Evolutionary conservation across 2,888 invertebrate species (phyloP).

Genomic region (Macrosiphum euphorbiae): DNA sequence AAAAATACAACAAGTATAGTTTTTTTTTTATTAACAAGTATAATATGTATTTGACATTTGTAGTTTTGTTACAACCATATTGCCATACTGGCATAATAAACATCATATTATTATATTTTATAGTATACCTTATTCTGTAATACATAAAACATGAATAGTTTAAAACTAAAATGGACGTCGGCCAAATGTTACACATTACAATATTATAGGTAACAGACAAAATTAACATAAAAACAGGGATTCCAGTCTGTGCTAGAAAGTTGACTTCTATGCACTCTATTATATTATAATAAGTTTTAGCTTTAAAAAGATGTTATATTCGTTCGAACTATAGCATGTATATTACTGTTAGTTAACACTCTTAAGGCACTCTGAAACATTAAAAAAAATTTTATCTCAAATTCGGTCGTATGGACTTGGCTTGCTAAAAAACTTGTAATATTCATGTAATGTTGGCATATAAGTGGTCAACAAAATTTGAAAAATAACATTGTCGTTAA

Average conservation of each 20-base stretch:
- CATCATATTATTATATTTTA: constrained; percentile 16
- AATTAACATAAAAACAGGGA: constrained; percentile 49
- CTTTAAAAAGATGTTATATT: constrained; percentile 34
- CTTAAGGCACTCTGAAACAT: constrained; percentile 60
- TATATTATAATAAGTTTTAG: constrained; percentile 10
- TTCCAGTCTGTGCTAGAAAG: constrained; percentile 54
- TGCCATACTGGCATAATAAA: constrained; percentile 53
- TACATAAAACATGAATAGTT: constrained; percentile 43
- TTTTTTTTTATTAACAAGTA: constrained; percentile 59
- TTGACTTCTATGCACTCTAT: constrained; percentile 43
- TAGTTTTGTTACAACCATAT: constrained; percentile 56
- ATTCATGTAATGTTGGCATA: background rate
- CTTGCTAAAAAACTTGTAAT: constrained; percentile 35
- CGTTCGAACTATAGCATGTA: constrained; percentile 32
- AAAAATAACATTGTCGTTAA: background rate
- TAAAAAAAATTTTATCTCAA: constrained; percentile 40
- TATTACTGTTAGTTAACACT: constrained; percentile 41
- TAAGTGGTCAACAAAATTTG: background rate
- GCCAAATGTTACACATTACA: constrained; percentile 45
- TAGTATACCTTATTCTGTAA: constrained; percentile 40
- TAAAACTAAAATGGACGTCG: constrained; percentile 57
- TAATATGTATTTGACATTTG: constrained; percentile 52
- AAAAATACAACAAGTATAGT: background rate
- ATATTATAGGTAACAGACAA: constrained; percentile 35
- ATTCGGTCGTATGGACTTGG: constrained; percentile 55